Base-by-base conservation (phyloP, 2,888 invertebrate species). In the Diarsia rubi region DNA sequence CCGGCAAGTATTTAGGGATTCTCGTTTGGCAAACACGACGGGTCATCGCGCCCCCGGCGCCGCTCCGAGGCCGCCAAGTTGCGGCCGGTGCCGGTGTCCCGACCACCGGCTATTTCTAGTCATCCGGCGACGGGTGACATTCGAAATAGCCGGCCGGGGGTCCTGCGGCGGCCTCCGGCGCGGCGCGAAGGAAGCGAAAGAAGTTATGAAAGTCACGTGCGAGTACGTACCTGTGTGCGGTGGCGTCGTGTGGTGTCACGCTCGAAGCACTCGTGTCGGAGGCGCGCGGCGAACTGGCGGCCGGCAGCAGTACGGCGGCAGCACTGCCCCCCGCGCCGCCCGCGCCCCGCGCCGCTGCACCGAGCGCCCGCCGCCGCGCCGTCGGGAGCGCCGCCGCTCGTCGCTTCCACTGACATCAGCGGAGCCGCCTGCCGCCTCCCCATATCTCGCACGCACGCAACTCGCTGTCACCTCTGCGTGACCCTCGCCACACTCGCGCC, bases 231-330 rank as follows among this genome's bases (percentile, higher is more conserved):
- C 95, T 95, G 94, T 89, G 92, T 90, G 92, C 88, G 87, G 92
- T 90, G 91, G 91, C 88, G 91, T 90, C 86, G 88, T 87, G 88
- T 88, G 90, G 82, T 88, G 88, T 84, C 90, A 91, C 94, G 92
- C 90, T 92, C 91, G 93, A 90, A 93, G 90, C 94, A 92, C 91
- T 94, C 95, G 94, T 91, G 93, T 92, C 95, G 94, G 93, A 91
- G 95, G 95, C 96, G 95, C 96, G 96, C 96, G 95, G 95, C 95
- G 89, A 92, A 95, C 95, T 95, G 95, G 93, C 94, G 89, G 90
- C 90, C 91, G 90, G 91, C 91, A 92, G 93, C 94, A 92, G 92
- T 91, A 83, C 84, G 93, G 93, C 84, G 93, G 93, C 95, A 94
- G 94, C 94, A 93, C 93, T 37, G 91, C 90, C 91, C 93, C 88